Evolutionary conservation across 2,888 invertebrate genomes (phyloP).

Genomic region (Pelosia muscerda): DNA sequence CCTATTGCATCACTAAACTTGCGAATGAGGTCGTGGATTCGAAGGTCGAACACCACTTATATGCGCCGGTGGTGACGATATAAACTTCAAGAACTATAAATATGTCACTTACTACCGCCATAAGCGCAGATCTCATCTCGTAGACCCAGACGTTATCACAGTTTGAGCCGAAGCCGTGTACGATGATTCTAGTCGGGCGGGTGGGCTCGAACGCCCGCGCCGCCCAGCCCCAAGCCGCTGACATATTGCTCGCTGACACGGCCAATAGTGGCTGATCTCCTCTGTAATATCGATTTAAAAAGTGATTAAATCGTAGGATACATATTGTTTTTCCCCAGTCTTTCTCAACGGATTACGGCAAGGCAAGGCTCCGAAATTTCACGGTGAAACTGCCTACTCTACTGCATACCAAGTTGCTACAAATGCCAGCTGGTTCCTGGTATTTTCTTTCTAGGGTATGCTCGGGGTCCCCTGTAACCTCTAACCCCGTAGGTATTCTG

Average conservation of each 20-base stretch:
- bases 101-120: constrained; percentile 91
- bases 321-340: too few species aligned
- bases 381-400: too few species aligned
- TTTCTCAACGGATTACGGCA: too few species aligned
- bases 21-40: not conserved
- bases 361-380: too few species aligned
- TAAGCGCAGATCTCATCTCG: constrained; percentile 96
- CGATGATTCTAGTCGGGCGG: constrained; percentile 92
- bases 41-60: too few species aligned
- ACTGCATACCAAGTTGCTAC: too few species aligned
- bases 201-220: constrained; percentile 89
- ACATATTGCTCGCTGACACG: constrained; percentile 91
- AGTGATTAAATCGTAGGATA: too few species aligned
- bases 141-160: constrained; percentile 97
- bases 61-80: not conserved
- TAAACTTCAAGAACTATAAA: not conserved
- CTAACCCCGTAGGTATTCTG: too few species aligned
- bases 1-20: not conserved
- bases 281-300: constrained; percentile 60
- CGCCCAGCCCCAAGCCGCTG: constrained; percentile 89
- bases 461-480: too few species aligned
- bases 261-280: constrained; percentile 89
- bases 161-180: constrained; percentile 97
- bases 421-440: too few species aligned
- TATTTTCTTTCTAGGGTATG: too few species aligned